These are phyloP conservation scores for Pogonocichla stellata DNA, from an alignment of 2,113 vertebrate genomes.

Conservation along the genomic window DNA sequence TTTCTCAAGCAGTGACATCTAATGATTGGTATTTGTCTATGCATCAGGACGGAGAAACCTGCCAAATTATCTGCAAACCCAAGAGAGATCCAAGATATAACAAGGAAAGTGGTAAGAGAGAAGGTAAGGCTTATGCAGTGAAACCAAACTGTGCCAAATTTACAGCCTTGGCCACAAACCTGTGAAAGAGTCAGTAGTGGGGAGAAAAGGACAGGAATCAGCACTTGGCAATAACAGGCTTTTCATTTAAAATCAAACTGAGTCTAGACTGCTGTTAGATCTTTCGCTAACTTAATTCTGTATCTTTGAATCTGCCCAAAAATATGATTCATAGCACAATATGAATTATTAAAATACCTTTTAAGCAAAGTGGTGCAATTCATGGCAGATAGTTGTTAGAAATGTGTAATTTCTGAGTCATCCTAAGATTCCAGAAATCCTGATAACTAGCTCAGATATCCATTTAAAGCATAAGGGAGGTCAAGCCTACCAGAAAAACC, in stretches of 20 bases:
- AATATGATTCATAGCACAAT: background rate
- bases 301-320: background rate
- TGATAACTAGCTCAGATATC: background rate
- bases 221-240: background rate
- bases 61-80: background rate
- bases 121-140: background rate
- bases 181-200: background rate
- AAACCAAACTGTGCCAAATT: background rate
- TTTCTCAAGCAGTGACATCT: background rate
- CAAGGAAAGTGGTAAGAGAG: background rate
- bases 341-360: background rate
- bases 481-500: background rate
- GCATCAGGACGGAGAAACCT: background rate
- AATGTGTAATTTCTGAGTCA: background rate
- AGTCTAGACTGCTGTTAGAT: background rate
- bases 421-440: background rate
- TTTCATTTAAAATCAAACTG: background rate
- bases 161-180: background rate
- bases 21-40: background rate
- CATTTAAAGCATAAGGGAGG: background rate
- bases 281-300: background rate
- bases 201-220: background rate
- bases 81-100: background rate
- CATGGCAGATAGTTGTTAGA: background rate
- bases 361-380: background rate